phyloP scores from a whole-genome alignment of 2,888 invertebrate species.

The Netelia melanura region DNA sequence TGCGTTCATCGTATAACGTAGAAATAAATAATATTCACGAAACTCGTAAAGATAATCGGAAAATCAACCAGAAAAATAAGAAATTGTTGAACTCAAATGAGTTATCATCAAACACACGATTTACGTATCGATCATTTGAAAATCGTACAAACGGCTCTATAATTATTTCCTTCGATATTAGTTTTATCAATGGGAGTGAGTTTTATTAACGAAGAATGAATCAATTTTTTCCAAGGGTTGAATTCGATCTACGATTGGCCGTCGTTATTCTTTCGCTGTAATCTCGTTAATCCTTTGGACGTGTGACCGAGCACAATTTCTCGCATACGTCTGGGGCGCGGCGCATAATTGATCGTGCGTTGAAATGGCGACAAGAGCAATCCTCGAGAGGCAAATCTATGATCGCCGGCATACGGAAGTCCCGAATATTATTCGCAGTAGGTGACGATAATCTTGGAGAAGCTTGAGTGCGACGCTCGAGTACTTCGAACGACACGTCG shows the following conservation, averaged over 20 bases:
- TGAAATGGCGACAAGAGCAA: slow-evolving; percentile 35
- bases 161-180: too few species aligned
- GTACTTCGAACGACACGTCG: background rate
- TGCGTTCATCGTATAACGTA: background rate
- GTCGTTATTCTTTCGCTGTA: background rate
- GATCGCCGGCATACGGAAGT: slow-evolving; percentile 25
- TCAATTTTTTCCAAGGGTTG: background rate
- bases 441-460: background rate
- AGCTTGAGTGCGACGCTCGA: background rate
- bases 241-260: background rate
- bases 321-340: background rate
- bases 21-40: too few species aligned
- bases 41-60: too few species aligned
- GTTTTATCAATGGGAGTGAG: background rate
- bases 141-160: too few species aligned
- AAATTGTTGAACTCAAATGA: too few species aligned
- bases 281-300: background rate
- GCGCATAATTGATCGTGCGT: slow-evolving; percentile 43
- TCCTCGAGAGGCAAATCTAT: background rate
- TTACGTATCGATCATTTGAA: too few species aligned
- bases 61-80: too few species aligned
- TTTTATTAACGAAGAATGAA: background rate
- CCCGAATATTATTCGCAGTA: slow-evolving; percentile 5
- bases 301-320: background rate
- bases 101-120: too few species aligned